A percentile compares a stretch with the other conserved stretches of the same genome.
Conservation (phyloP, 2,888 invertebrate species). For the Boloria selene region DNA sequence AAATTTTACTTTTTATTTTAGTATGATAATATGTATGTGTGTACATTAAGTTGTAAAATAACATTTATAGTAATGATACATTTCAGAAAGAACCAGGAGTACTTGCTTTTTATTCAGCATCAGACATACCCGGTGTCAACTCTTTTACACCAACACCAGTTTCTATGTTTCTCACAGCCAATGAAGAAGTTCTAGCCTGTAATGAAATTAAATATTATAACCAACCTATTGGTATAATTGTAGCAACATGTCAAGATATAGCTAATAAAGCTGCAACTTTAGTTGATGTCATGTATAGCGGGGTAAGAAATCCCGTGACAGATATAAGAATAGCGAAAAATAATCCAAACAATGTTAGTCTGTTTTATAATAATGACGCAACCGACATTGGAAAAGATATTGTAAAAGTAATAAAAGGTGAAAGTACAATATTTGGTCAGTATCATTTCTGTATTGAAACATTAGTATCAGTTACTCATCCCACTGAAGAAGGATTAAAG, state of each 20-base stretch:
- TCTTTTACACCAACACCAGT: conserved; percentile 69
- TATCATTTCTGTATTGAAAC: conserved; percentile 89
- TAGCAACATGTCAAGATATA: conserved; percentile 78
- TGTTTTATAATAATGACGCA: conserved; percentile 43
- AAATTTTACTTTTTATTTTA: too few relatives aligned
- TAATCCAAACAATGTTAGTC: conserved; percentile 45
- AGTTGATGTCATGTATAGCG: conserved; percentile 78
- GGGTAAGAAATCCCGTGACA: conserved; percentile 56
- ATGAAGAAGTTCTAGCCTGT: conserved; percentile 70
- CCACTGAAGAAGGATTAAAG: conserved; percentile 86
- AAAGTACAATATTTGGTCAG: conserved; percentile 80
- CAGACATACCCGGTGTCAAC: conserved; percentile 86
- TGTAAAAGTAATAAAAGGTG: conserved; percentile 72
- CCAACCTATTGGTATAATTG: conserved; percentile 69
- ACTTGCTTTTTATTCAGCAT: conserved; percentile 82
- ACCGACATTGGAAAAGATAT: conserved; percentile 60
- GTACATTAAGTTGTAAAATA: neutral
- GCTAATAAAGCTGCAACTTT: conserved; percentile 81
- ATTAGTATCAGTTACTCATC: conserved; percentile 83
- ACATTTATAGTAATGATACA: conserved; percentile 6
- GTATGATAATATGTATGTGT: neutral
- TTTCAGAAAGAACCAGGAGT: conserved; percentile 84
- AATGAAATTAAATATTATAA: conserved; percentile 54
- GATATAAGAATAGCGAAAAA: conserved; percentile 51
- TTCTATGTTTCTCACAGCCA: conserved; percentile 29